Conservation (phyloP, 2,797 vertebrate species). For the Eremophila alpestris region DNA sequence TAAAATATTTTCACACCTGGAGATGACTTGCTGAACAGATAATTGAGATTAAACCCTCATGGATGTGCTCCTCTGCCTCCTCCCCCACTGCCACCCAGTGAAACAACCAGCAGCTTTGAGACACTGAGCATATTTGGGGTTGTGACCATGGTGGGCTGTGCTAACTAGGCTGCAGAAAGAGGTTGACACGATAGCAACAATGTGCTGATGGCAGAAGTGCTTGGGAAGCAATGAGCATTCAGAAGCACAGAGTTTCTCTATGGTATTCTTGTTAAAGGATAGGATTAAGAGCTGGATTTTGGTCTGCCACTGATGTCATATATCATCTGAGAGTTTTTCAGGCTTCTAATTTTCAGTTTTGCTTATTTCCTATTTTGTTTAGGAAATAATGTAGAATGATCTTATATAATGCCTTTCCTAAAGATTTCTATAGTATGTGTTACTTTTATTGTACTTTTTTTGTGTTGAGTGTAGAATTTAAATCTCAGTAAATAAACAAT, state of each 20-base stretch:
- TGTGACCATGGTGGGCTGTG: not conserved
- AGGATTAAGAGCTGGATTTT: not conserved
- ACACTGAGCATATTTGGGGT: not conserved
- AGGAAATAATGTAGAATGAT: not conserved
- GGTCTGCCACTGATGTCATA: not conserved
- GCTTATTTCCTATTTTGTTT: not conserved
- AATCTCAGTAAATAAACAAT: not conserved
- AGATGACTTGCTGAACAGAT: not conserved
- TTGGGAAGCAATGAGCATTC: not conserved
- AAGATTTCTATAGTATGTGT: not conserved
- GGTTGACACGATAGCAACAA: not conserved
- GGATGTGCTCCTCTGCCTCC: not conserved
- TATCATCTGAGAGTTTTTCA: not conserved
- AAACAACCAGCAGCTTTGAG: not conserved
- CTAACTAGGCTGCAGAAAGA: not conserved
- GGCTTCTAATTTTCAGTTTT: not conserved
- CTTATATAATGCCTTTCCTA: not conserved
- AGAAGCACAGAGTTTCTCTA: not conserved
- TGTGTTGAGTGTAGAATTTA: not conserved
- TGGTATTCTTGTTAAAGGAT: not conserved
- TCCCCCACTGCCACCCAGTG: not conserved
- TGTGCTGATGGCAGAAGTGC: not conserved
- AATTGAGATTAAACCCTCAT: not conserved
- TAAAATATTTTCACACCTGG: slow-evolving; percentile 4
- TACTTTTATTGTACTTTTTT: not conserved